Evolutionary conservation across 2,797 vertebrate genomes (phyloP).

Genomic region (Schizopygopsis malacanthus): DNA sequence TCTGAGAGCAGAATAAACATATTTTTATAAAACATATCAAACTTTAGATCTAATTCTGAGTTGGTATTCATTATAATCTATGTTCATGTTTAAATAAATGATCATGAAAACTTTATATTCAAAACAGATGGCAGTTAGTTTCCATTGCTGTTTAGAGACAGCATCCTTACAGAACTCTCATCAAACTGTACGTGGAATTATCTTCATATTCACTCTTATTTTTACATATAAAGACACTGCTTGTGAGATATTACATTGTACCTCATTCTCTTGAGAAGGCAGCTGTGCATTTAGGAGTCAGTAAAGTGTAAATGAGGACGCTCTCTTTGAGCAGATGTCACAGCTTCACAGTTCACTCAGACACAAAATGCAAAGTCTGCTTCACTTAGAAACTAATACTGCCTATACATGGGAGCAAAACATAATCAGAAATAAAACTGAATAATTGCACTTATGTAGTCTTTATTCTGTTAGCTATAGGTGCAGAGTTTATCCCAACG

Average conservation of each 20-base stretch:
- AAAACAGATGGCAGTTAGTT: not conserved
- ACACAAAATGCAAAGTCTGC: not conserved
- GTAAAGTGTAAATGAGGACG: not conserved
- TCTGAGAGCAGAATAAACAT: not conserved
- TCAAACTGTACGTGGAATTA: not conserved
- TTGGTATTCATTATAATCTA: not conserved
- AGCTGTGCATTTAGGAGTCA: not conserved
- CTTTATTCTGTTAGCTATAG: not conserved
- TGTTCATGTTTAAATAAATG: slow-evolving; percentile 7
- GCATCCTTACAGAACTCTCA: not conserved
- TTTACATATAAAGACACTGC: not conserved
- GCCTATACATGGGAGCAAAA: not conserved
- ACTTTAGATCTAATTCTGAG: not conserved
- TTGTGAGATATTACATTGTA: not conserved
- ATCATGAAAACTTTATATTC: not conserved
- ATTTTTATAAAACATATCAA: slow-evolving; percentile 18
- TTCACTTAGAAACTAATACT: not conserved
- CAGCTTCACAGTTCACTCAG: not conserved
- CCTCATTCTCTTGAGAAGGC: not conserved
- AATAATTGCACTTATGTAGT: not conserved
- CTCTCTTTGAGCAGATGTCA: slow-evolving; percentile 15
- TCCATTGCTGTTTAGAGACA: slow-evolving; percentile 10
- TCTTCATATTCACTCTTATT: not conserved
- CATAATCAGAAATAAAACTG: slow-evolving; percentile 10
- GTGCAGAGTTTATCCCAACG: not conserved